Base-by-base conservation (phyloP, 2,888 invertebrate genomes). In the Psylliodes chrysocephalus region DNA sequence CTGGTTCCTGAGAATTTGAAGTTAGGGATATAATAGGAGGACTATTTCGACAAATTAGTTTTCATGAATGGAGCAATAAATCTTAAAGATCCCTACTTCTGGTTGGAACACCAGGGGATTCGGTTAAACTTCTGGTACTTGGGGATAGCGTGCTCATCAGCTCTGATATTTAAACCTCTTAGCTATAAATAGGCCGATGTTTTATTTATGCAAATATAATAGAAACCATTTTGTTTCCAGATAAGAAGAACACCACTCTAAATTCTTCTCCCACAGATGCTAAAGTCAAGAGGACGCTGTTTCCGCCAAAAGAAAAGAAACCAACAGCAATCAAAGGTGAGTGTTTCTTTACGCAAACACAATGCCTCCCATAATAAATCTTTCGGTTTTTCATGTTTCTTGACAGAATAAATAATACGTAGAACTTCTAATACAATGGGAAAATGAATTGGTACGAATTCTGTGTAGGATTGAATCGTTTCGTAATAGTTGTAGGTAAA, bases 271-370 rank as follows among this genome's bases (percentile, higher is more conserved):
- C 71, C 40, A 53, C 73, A 18, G 78, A 79, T 64, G 54, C 66
- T 56, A 80, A 76, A 71, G 49, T 70, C 30, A 75, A 67, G 73
- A 69, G 72, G 69, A 72, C 62, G 35, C 63, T 76, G 17, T 74
- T 77, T 63, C 64, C 74, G 10, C 49, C 75, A 4, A 80, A 80
- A 70, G 79, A 79, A 33, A 80, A 79, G 67, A 79, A 79, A 60
- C 71, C 71, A 18, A 17, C 59, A 18, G 15, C 59, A 8, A 70
- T 53, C 46, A 73, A 71, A 68, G 71, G 73, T 73, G 52, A 68
- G 70, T 64, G 18, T 5, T 10, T 17, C 4, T 18, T 42, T 35
- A 4, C 14, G n/a, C 19, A 4, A 1, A 17, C 18, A 52, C 35
- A 52, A 52, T 52, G 12, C 2, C 19, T 0, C 19, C 8, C 17